phyloP scores from a whole-genome alignment of 1,140 invertebrate species.

The Aradophagus sp. region DNA sequence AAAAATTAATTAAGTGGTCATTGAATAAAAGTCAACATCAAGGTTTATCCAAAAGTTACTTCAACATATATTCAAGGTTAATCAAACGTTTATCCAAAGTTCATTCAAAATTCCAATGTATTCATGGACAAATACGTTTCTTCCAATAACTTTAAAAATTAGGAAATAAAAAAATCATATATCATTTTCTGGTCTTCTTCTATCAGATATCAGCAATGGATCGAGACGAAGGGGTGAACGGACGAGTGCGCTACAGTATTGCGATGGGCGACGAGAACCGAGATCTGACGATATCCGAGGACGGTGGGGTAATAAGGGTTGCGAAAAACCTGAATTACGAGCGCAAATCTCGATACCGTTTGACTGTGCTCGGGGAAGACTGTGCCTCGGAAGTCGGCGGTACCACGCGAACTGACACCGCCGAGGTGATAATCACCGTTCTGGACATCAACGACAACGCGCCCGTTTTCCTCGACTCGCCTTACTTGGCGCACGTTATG shows the following conservation, averaged over 20 bases:
- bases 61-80: too few relatives aligned
- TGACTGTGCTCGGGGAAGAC: conserved; percentile 92
- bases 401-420: conserved; percentile 80
- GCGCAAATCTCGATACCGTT: conserved; percentile 85
- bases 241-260: conserved; percentile 79
- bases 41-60: too few relatives aligned
- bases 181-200: conserved; percentile 2
- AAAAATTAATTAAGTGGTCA: too few relatives aligned
- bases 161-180: conserved; percentile 1
- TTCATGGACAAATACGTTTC: too few relatives aligned
- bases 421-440: conserved; percentile 82
- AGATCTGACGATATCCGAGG: conserved; percentile 92
- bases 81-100: too few relatives aligned
- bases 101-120: too few relatives aligned
- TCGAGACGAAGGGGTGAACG: conserved; percentile 91
- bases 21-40: too few relatives aligned
- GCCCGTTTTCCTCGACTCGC: conserved; percentile 92
- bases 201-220: conserved; percentile 89
- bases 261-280: conserved; percentile 90
- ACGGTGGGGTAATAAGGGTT: conserved; percentile 90
- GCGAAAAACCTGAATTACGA: conserved; percentile 95
- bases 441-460: conserved; percentile 96
- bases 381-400: conserved; percentile 82
- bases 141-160: too few relatives aligned
- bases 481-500: conserved; percentile 93